Conservation (phyloP, 2,113 vertebrate species). For the Picathartes gymnocephalus region DNA sequence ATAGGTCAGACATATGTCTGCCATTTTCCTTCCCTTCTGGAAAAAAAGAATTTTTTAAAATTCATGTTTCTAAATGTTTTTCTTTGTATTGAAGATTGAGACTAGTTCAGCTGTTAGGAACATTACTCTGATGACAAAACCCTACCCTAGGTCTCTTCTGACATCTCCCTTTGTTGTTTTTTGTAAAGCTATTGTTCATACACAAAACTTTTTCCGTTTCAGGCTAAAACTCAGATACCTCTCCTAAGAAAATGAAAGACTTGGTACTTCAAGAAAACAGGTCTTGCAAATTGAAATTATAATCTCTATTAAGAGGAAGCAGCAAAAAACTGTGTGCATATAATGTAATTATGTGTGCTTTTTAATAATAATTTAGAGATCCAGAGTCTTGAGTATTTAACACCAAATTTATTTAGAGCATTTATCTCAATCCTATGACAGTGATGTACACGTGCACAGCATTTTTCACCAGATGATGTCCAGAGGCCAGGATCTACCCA, state of each 20-base stretch:
- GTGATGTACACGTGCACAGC: accelerated
- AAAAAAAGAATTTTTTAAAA: neutral
- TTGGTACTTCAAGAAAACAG: neutral
- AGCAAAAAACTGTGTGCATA: neutral
- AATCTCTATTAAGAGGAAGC: neutral
- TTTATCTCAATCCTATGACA: neutral
- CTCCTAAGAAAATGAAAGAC: neutral
- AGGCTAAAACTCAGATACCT: neutral
- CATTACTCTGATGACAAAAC: neutral
- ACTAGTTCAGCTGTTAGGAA: neutral
- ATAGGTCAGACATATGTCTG: neutral
- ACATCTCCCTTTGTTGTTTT: neutral
- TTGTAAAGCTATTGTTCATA: neutral
- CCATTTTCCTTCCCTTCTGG: neutral
- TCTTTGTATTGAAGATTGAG: neutral
- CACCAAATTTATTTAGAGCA: neutral
- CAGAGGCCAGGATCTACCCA: neutral
- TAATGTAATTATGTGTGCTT: neutral
- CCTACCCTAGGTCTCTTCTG: neutral
- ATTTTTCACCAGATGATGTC: neutral
- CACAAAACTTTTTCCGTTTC: neutral
- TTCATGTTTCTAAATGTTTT: neutral
- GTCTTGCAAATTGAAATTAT: neutral
- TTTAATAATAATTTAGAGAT: neutral
- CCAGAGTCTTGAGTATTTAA: neutral